Evolutionary conservation across 2,888 invertebrate species (phyloP).

Genomic region (Nudaria mundana): DNA sequence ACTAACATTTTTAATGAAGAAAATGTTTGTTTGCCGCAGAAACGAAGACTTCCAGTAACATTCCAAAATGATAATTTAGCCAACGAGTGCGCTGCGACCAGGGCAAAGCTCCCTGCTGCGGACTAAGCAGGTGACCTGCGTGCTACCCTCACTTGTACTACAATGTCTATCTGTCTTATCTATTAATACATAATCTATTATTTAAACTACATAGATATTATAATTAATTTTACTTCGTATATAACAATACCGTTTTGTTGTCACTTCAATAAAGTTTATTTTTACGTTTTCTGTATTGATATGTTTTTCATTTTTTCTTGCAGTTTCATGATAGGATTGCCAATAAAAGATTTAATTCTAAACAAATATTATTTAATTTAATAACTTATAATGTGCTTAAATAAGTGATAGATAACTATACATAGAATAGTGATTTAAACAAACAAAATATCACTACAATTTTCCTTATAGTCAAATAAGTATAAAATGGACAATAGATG

Average conservation of each 20-base stretch:
- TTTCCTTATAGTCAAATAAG: too few relatives aligned
- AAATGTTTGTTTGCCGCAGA: conserved; percentile 76
- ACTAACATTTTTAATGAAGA: conserved; percentile 61
- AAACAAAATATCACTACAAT: too few relatives aligned
- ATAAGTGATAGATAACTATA: too few relatives aligned
- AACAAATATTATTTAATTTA: too few relatives aligned
- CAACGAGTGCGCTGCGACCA: conserved; percentile 42
- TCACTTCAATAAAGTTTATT: conserved; percentile 75
- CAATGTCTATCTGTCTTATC: conserved; percentile 32
- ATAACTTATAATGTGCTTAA: too few relatives aligned
- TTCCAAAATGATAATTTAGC: conserved; percentile 73
- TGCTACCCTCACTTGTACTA: conserved; percentile 31
- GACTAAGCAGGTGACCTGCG: conserved; percentile 29
- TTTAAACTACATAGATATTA: conserved; percentile 39
- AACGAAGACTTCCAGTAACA: conserved; percentile 76
- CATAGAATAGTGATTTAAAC: too few relatives aligned
- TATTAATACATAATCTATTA: conserved; percentile 47
- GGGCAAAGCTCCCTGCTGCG: conserved; percentile 32
- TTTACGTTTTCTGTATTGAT: conserved; percentile 71
- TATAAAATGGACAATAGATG: too few relatives aligned
- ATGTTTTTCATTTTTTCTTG: conserved; percentile 55
- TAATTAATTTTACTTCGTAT: conserved; percentile 44
- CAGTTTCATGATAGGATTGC: conserved; percentile 21
- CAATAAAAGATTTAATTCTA: too few relatives aligned
- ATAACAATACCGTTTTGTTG: conserved; percentile 65